A percentile compares a stretch with the other conserved stretches of the same genome.
These are phyloP conservation scores for Tragelaphus buxtoni DNA, from an alignment of 2,113 vertebrate genomes.

Conservation along the genomic window DNA sequence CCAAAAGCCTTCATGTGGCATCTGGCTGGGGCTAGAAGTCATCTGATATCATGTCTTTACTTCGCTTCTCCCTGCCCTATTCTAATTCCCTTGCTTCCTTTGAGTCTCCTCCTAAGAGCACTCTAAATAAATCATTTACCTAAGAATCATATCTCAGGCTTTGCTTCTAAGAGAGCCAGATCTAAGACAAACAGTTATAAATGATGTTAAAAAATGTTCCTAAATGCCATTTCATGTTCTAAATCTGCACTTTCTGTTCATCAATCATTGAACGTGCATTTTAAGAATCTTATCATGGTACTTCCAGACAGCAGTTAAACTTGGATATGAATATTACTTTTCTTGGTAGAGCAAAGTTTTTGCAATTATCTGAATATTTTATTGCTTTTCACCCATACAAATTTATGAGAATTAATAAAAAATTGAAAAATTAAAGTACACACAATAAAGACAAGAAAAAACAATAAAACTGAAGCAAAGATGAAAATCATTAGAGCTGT, in stretches of 20 bases:
- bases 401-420: neutral
- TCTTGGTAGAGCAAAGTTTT: neutral
- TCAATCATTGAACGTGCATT: neutral
- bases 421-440: neutral
- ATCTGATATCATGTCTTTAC: neutral
- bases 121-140: neutral
- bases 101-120: neutral
- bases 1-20: neutral
- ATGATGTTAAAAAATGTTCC: neutral
- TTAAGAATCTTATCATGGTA: neutral
- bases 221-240: neutral
- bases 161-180: neutral
- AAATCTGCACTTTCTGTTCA: neutral
- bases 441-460: neutral
- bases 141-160: neutral
- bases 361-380: slow-evolving; percentile 34
- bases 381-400: neutral
- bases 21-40: neutral
- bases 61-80: neutral
- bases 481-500: neutral
- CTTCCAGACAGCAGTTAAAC: neutral
- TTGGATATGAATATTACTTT: neutral
- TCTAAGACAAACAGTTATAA: neutral
- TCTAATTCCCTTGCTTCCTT: neutral
- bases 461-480: neutral